Base-by-base conservation (phyloP, 2,888 invertebrate species). In the Perizoma affinitatum region DNA sequence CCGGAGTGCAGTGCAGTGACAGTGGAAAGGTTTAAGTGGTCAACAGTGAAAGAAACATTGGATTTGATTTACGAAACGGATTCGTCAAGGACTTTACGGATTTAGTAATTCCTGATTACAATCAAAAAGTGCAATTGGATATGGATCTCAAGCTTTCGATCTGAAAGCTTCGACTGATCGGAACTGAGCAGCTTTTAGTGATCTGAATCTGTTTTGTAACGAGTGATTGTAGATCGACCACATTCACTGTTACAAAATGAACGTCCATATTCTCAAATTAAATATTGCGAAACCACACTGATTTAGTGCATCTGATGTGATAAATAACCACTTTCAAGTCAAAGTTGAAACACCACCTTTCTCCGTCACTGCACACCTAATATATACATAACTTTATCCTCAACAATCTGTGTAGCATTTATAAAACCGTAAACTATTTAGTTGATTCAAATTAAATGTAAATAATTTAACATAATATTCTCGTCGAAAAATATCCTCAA, bases 1-100 rank as follows among this genome's bases (percentile, higher is more conserved):
- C 48, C 72, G 87, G 87, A 88, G 84, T 91, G 90, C 89, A 90
- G 90, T 90, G 90, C 66, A 72, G 79, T 80, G 78, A 64, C 61
- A 70, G 72, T 73, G 67, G 22, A 66, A 61, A 65, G 61, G 61
- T 59, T 60, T 36, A 9, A 62, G 56, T 56, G 56, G 58, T 62
- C 60, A 54, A 36, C 55, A 58, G 66, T 66, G 67, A 67, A 53
- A 56, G 33, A 46, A 41, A 42, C 41, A 54, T 62, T 22, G 56
- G 64, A 64, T 60, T 43, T 51, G 47, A 22, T 22, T 34, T 48
- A 42, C 48, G 35, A 38, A 57, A 51, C 35, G 60, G 54, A 51
- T 53, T 51, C 41, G 34, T 36, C 53, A 53, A 56, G 56, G 56
- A 56, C 35, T 57, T 48, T 59, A 53, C 22, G 11, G 36, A 47